A percentile compares a stretch with the other conserved stretches of the same genome.
Conservation (phyloP, 2,113 vertebrate species). For the Alces alces region DNA sequence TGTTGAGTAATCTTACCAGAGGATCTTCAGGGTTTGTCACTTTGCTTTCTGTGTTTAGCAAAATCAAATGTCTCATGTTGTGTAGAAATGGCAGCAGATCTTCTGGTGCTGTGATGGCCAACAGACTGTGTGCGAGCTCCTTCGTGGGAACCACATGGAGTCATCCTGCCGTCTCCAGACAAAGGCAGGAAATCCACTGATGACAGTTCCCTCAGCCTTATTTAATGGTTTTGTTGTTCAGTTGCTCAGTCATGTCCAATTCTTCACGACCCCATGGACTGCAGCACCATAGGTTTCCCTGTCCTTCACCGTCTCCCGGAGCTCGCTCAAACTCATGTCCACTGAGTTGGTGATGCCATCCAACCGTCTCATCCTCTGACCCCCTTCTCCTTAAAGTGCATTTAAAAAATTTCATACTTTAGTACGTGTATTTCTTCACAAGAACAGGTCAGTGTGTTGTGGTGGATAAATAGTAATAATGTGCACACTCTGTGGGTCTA, state of each 20-base stretch:
- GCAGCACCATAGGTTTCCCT: not conserved
- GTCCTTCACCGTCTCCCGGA: not conserved
- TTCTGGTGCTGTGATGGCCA: not conserved
- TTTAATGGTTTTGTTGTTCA: not conserved
- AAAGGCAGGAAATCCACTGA: not conserved
- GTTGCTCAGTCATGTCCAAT: not conserved
- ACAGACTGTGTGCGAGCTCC: not conserved
- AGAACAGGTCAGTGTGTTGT: not conserved
- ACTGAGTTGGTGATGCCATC: not conserved
- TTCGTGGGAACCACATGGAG: not conserved
- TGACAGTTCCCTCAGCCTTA: not conserved
- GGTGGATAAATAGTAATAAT: not conserved
- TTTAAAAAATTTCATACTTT: not conserved
- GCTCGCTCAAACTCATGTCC: not conserved
- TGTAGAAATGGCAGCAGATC: not conserved
- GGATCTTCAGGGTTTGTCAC: not conserved
- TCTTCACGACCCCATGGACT: not conserved
- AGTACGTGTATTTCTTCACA: not conserved
- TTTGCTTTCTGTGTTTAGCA: not conserved
- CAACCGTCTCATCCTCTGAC: not conserved
- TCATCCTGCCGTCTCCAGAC: not conserved
- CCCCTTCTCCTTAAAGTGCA: not conserved
- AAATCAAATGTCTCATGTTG: not conserved
- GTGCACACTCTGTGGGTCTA: not conserved
- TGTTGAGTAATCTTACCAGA: constrained; percentile 21